Percentiles rank a stretch among this genome's conserved stretches.
These are phyloP conservation scores for Bubo scandiacus DNA, from an alignment of 2,113 vertebrate species.

Conservation along the genomic window DNA sequence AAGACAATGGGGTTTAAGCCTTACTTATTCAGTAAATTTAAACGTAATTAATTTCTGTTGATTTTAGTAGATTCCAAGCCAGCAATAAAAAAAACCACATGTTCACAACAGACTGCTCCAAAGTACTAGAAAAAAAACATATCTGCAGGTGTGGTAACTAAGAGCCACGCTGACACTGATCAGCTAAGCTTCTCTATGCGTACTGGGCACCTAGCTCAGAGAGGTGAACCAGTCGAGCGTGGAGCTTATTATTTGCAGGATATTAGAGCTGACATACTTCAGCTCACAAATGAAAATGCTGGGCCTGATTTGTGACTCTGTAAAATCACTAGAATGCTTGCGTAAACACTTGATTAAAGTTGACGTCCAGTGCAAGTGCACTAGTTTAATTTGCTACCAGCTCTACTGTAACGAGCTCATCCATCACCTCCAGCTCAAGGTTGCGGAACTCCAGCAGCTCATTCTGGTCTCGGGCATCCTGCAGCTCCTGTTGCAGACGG, in stretches of 20 bases:
- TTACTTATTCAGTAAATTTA: background rate
- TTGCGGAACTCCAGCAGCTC: conserved; percentile 97
- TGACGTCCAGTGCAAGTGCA: background rate
- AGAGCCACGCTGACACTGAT: background rate
- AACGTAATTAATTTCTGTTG: background rate
- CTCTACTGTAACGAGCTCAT: background rate
- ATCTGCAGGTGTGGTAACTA: background rate
- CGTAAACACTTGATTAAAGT: background rate
- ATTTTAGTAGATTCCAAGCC: background rate
- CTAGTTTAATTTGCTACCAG: background rate
- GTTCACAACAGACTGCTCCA: background rate
- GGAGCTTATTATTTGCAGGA: background rate
- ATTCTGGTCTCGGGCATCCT: conserved; percentile 97
- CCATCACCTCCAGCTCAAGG: conserved; percentile 91
- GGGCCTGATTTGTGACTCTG: background rate
- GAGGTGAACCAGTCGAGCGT: background rate
- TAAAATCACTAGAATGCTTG: background rate
- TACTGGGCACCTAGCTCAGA: background rate
- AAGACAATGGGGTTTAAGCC: background rate
- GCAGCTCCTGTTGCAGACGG: conserved; percentile 90
- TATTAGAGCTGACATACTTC: background rate
- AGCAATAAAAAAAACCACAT: background rate
- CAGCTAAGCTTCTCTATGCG: background rate
- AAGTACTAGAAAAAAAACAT: background rate
- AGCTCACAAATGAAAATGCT: background rate